A percentile compares a stretch with the other conserved stretches of the same genome.
These are phyloP conservation scores for Excalfactoria chinensis DNA, from an alignment of 2,113 vertebrate genomes.

Conservation along the genomic window DNA sequence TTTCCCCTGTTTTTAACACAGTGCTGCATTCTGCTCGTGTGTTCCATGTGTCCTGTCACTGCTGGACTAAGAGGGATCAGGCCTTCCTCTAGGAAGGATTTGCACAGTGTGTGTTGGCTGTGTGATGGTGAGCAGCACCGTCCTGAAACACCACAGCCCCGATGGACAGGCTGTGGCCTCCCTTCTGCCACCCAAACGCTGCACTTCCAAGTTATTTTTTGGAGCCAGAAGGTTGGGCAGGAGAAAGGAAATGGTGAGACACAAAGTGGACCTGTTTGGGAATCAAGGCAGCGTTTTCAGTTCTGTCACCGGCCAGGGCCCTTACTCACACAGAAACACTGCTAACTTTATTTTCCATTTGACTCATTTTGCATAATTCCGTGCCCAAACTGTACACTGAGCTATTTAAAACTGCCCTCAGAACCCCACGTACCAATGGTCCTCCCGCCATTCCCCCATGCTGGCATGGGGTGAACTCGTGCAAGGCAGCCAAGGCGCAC, in stretches of 20 bases:
- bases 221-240: background rate
- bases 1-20: conserved; percentile 25
- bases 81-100: rapidly evolving
- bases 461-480: background rate
- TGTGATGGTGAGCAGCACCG: background rate
- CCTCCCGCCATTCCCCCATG: background rate
- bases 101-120: background rate
- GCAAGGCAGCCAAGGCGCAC: background rate
- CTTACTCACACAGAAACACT: conserved; percentile 19
- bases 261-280: conserved; percentile 43
- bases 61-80: background rate
- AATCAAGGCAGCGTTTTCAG: conserved; percentile 42
- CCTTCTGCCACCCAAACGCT: background rate
- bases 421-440: rapidly evolving
- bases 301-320: background rate
- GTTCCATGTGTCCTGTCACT: background rate
- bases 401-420: background rate
- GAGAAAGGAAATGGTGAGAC: conserved; percentile 31
- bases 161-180: background rate
- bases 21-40: rapidly evolving
- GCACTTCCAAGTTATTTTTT: background rate
- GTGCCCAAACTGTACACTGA: background rate
- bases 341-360: conserved; percentile 56
- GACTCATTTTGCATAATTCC: conserved; percentile 46
- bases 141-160: background rate